phyloP scores from a whole-genome alignment of 2,113 vertebrate genomes.

The Bagarius yarrelli region DNA sequence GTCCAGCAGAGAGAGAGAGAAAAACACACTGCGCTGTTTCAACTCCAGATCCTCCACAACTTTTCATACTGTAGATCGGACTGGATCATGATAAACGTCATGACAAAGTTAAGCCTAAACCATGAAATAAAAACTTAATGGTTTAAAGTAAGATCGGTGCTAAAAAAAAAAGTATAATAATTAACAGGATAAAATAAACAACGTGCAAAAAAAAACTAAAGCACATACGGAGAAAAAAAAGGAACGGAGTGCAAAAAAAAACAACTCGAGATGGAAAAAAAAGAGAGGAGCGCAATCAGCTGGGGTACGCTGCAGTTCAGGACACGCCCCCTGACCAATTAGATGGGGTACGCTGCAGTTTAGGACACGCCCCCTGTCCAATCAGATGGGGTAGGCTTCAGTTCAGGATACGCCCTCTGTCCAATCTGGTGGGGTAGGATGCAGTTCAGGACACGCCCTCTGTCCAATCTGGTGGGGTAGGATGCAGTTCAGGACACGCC shows the following conservation, averaged over 20 bases:
- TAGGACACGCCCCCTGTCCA: neutral
- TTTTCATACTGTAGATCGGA: no score
- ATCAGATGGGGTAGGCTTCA: conserved; percentile 74
- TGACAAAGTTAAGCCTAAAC: neutral
- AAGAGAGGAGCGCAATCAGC: conserved; percentile 65
- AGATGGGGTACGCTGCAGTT: conserved; percentile 69
- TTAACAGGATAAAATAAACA: neutral
- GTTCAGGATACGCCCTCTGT: no score
- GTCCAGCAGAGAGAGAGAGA: conserved; percentile 34
- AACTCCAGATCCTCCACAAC: neutral
- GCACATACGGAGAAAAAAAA: neutral
- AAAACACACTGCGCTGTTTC: neutral
- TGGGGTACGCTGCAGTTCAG: conserved; percentile 63
- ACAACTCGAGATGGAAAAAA: conserved; percentile 64
- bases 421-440: conserved; percentile 73
- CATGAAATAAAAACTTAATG: neutral
- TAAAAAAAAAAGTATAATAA: conserved; percentile 2
- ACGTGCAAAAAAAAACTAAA: neutral
- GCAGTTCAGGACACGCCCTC: conserved; percentile 13
- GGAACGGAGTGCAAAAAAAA: conserved; percentile 55
- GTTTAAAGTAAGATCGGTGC: neutral
- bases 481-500: conserved; percentile 44
- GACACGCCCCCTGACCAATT: conserved; percentile 53
- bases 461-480: conserved; percentile 72
- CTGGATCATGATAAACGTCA: neutral